A percentile compares a stretch with the other conserved stretches of the same genome.
These are phyloP conservation scores for Epinotia ramella DNA, from an alignment of 2,888 invertebrate genomes.

Conservation along the genomic window DNA sequence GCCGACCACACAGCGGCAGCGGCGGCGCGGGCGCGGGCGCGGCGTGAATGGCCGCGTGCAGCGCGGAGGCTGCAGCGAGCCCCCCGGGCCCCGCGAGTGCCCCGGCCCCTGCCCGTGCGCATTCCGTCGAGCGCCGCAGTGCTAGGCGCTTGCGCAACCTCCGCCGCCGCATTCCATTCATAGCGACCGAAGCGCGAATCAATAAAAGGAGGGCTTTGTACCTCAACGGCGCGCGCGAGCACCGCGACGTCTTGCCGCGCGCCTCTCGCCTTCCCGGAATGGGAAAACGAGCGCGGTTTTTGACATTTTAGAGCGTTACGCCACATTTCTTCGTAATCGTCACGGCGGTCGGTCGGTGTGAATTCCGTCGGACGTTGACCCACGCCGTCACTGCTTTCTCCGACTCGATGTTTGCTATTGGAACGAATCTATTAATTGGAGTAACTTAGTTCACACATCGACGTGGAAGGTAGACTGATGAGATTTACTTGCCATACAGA, in stretches of 20 bases:
- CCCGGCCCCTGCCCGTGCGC: slow-evolving; percentile 57
- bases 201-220: slow-evolving; percentile 48
- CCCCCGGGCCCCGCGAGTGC: slow-evolving; percentile 56
- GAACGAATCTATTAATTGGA: slow-evolving; percentile 86
- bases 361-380: slow-evolving; percentile 82
- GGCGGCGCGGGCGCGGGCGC: slow-evolving; percentile 56
- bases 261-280: slow-evolving; percentile 68
- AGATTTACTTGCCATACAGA: slow-evolving; percentile 58
- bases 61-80: slow-evolving; percentile 71
- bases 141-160: slow-evolving; percentile 81
- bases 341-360: slow-evolving; percentile 78
- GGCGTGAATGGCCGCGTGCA: slow-evolving; percentile 83
- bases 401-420: slow-evolving; percentile 82
- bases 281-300: slow-evolving; percentile 74
- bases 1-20: slow-evolving; percentile 69
- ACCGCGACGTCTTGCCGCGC: slow-evolving; percentile 38
- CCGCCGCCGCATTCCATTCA: slow-evolving; percentile 83
- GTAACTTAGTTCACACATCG: slow-evolving; percentile 85
- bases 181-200: slow-evolving; percentile 69
- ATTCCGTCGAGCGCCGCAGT: slow-evolving; percentile 70
- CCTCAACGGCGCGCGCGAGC: slow-evolving; percentile 39
- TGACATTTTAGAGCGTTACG: slow-evolving; percentile 81
- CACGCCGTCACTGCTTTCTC: slow-evolving; percentile 79
- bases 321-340: slow-evolving; percentile 82
- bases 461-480: slow-evolving; percentile 80